Base-by-base conservation (phyloP, 2,888 invertebrate genomes). In the Dicranocentrus wangi region DNA sequence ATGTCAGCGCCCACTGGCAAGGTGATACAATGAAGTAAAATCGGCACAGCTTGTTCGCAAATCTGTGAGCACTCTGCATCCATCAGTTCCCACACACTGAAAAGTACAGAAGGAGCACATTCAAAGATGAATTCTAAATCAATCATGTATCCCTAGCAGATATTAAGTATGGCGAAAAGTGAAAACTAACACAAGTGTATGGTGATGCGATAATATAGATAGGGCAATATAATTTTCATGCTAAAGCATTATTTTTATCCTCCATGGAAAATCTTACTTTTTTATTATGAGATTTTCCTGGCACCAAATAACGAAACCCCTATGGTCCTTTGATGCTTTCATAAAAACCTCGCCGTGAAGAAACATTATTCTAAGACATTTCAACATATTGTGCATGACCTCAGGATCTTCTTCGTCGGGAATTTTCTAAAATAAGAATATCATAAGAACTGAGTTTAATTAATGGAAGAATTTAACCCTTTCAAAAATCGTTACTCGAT, bases 221-320 rank as follows among this genome's bases (percentile, higher is more conserved):
- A n/a, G n/a, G n/a, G n/a, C n/a, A n/a, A n/a, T n/a, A n/a, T n/a
- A n/a, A n/a, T n/a, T n/a, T n/a, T n/a, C n/a, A n/a, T n/a, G n/a
- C n/a, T n/a, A n/a, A n/a, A n/a, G n/a, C n/a, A n/a, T n/a, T n/a
- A n/a, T n/a, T n/a, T n/a, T n/a, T n/a, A n/a, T n/a, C n/a, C n/a
- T n/a, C n/a, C n/a, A n/a, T n/a, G n/a, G n/a, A n/a, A n/a, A n/a
- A n/a, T n/a, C 81, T 89, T 89, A 96, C 96, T 95, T 96, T 88
- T 96, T 95, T 83, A 99, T 96, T 1, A 99, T 90, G 43, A 97
- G 90, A 89, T 97, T 97, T 89, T 98, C 97, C 89, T 99, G 97
- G 85, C 96, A 96, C 95, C 97, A 97, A 87, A 97, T 95, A 81
- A 98, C 94, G 89, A 97, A 95, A 71, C 96, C 95, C 86, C 94